Base-by-base conservation (phyloP, 1,140 invertebrate species). In the Lepidotrigona ventralis region DNA sequence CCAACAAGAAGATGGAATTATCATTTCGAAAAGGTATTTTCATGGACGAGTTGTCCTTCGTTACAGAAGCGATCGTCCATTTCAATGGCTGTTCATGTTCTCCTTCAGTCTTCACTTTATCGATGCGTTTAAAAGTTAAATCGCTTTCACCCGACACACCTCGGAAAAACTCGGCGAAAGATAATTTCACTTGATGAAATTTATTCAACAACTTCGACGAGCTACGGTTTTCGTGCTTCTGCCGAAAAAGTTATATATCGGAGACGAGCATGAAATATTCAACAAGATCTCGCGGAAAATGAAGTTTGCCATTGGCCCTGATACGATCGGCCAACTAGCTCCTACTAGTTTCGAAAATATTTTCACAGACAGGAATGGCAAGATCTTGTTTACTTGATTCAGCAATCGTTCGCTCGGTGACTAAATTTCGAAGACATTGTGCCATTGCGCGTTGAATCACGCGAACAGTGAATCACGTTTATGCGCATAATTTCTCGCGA, bases 171-270 rank as follows among this genome's bases (percentile, higher is more conserved):
- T 66, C 33, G 2, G 29, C 39, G 26, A 33, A 66, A 66, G 64
- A 66, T 66, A 66, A 66, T 66, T 66, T 66, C 33, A 64, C 29
- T 66, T 66, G 33, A 66, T 66, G 64, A 66, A 66, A 66, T 66
- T 66, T 66, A 66, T 33, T 33, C 64, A 66, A 66, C 29, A 8
- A 66, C 19, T 21, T 66, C 29, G 64, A 66, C 64, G 29, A 66
- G 1, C 64, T 8, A 2, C 64, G 15, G 29, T 66, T 66, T 66
- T 9, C 64, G n/a, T n/a, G 63, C n/a, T 29, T 29, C n/a, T 64
- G 2, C 17, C 26, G 4, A 66, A 66, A 66, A 19, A 9, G 29
- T 66, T 66, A 29, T 21, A 15, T 11, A 8, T 33, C 33, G 9
- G 9, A 21, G 15, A 29, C 33, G 33, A 66, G 26, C 19, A 66